A percentile compares a stretch with the other conserved stretches of the same genome.
Conservation (phyloP, 2,113 vertebrate species). For the Circaetus gallicus region DNA sequence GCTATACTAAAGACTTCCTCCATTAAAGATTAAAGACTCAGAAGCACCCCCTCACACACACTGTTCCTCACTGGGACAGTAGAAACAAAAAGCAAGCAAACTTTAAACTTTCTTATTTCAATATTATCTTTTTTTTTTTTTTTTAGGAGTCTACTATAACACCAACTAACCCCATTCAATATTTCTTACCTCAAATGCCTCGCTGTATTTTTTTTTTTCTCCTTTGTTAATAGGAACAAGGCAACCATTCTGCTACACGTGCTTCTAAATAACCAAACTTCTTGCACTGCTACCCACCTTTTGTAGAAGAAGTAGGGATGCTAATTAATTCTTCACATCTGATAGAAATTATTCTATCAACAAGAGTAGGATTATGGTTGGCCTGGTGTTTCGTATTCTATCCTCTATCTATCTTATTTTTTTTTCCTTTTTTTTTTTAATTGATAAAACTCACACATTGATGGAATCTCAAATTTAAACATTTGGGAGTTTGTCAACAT, state of each 20-base stretch:
- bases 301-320: not conserved
- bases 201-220: not conserved
- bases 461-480: not conserved
- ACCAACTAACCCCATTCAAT: not conserved
- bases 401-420: not conserved
- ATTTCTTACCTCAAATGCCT: not conserved
- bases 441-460: not conserved
- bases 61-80: not conserved
- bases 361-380: not conserved
- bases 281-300: not conserved
- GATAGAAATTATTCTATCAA: not conserved
- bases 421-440: not conserved
- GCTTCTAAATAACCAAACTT: not conserved
- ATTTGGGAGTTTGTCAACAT: not conserved
- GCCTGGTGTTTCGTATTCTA: not conserved
- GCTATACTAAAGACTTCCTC: not conserved
- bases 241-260: not conserved
- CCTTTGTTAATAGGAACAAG: not conserved
- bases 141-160: not conserved
- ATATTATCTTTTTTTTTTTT: not conserved
- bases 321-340: not conserved
- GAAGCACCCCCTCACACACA: not conserved
- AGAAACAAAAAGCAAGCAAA: not conserved
- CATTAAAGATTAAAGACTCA: not conserved
- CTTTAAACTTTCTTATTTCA: not conserved